These are phyloP conservation scores for Hydrozoanthus tunicans DNA, from an alignment of 64 coral and sea anemone genomes.

Conservation along the genomic window DNA sequence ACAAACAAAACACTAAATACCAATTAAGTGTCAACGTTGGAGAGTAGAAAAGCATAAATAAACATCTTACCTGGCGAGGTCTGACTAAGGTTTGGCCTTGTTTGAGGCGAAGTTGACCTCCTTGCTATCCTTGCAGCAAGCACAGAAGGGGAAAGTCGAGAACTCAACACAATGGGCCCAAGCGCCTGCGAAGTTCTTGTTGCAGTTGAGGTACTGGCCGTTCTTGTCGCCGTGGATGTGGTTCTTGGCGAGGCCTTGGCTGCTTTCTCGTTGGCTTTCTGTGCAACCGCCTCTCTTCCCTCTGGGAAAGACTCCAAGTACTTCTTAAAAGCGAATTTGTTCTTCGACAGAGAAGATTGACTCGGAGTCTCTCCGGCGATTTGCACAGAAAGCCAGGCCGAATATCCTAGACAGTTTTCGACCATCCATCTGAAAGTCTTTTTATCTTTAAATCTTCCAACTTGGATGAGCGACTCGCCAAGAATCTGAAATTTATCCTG, in stretches of 20 bases:
- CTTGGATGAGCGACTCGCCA: background rate
- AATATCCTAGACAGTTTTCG: conserved; percentile 15
- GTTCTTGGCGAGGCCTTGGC: background rate
- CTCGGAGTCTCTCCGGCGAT: background rate
- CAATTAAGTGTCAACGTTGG: no score
- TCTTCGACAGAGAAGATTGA: background rate
- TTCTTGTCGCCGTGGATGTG: background rate
- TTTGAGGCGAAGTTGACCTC: background rate
- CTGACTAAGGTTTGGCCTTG: background rate
- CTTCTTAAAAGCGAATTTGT: background rate
- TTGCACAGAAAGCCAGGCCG: conserved; percentile 1
- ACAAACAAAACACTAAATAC: background rate
- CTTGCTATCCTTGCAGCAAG: background rate
- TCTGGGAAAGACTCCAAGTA: conserved; percentile 41
- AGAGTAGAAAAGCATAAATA: background rate
- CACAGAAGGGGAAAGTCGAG: background rate
- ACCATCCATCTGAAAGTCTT: background rate
- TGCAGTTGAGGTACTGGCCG: background rate
- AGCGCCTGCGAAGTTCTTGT: background rate
- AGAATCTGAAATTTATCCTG: background rate
- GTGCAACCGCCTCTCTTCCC: background rate
- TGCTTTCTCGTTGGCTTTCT: background rate
- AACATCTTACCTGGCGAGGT: background rate
- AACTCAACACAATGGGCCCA: background rate
- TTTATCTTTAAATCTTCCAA: background rate